Base-by-base conservation (phyloP, 2,797 vertebrate genomes). In the Epinephelus awoara region DNA sequence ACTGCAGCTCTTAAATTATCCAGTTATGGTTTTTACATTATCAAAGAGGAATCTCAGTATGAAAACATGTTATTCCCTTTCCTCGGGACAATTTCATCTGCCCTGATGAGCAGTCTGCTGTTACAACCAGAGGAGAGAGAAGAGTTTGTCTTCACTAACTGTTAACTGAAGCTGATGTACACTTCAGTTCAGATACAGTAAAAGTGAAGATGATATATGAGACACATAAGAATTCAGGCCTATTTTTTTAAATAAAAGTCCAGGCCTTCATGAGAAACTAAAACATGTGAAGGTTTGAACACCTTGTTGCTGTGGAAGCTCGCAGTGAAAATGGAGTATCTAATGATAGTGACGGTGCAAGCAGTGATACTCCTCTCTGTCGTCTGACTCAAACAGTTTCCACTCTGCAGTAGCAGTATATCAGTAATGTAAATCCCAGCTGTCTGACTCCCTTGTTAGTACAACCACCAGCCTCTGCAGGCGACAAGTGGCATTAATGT, bases 371-470 rank as follows among this genome's bases (percentile, higher is more conserved):
- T 75, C 19, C 25, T 80, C 54, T 58, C 38, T 70, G 63, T 40
- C 12, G 42, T 52, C 46, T 67, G 61, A 64, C 72, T 77, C 55
- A 63, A 46, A 49, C 72, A 59, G 50, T 67, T 69, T 77, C 29
- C 67, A 66, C 67, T 82, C 65, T 77, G 54, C 70, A 65, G 66
- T 19, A 10, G 27, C 59, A 80, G 6, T 59, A 21, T 67, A 75
- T 82, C 42, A 57, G 44, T 65, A 46, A 82, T 71, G 64, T 63
- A 49, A 85, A 78, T 76, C 77, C 72, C 72, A 78, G 67, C 79
- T 75, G 78, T 58, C 19, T 44, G 15, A n/a, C 46, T 80, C 23
- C 52, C 76, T 69, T 70, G 49, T 63, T 72, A 61, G 62, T 62
- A 63, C 55, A 64, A 51, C 47, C 58, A 46, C 50, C 3, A 51